Percentiles rank a stretch among this genome's conserved stretches.
phyloP scores from a whole-genome alignment of 2,797 vertebrate genomes.

The Allobates femoralis region DNA sequence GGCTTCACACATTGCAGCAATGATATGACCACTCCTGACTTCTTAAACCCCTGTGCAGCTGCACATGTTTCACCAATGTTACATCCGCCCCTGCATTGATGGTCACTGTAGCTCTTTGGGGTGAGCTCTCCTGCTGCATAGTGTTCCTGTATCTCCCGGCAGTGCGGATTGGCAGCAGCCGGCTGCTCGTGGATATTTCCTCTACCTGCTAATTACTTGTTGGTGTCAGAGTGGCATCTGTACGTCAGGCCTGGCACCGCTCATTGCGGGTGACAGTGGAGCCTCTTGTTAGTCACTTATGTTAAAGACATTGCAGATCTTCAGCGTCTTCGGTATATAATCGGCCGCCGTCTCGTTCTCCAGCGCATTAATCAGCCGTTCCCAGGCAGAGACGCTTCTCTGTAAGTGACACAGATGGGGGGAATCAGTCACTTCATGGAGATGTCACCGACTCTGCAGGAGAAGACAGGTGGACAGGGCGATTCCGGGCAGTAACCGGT shows the following conservation, averaged over 20 bases:
- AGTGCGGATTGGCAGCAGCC: neutral
- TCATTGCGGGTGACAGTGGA: constrained; percentile 37
- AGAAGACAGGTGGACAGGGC: neutral
- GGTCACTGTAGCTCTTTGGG: neutral
- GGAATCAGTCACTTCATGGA: neutral
- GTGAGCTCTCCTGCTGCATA: neutral
- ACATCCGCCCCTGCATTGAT: too few species aligned
- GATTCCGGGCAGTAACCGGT: neutral
- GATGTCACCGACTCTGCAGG: neutral
- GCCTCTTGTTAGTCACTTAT: constrained; percentile 57
- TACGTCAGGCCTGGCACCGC: constrained; percentile 35
- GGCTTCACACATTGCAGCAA: too few species aligned
- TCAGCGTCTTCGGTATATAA: constrained; percentile 24
- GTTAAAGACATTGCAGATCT: constrained; percentile 41
- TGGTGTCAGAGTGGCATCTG: constrained; percentile 39
- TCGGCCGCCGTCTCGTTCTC: constrained; percentile 16
- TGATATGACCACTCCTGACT: too few species aligned
- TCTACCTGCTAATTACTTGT: constrained; percentile 38
- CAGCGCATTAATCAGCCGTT: constrained; percentile 24
- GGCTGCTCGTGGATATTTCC: constrained; percentile 12
- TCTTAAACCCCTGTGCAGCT: too few species aligned
- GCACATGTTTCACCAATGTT: too few species aligned
- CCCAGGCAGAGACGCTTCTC: neutral
- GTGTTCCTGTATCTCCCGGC: neutral
- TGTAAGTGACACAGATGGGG: neutral